A percentile compares a stretch with the other conserved stretches of the same genome.
phyloP scores from a whole-genome alignment of 1,140 invertebrate genomes.

The Parapsyche elsis region DNA sequence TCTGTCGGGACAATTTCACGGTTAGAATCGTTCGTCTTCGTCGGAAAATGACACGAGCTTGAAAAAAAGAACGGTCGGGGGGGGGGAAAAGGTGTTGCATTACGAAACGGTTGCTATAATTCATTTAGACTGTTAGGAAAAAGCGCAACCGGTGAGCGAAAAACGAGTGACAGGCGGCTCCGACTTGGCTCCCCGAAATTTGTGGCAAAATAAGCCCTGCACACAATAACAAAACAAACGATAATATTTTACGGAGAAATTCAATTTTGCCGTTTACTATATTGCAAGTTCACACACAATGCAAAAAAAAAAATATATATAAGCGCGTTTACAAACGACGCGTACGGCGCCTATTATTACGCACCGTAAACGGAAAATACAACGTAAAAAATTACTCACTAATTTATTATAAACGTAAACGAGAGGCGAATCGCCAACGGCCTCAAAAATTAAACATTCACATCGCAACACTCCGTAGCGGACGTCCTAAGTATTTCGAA shows the following conservation, averaged over 20 bases:
- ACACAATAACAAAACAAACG: not conserved
- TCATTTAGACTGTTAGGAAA: slow-evolving; percentile 16
- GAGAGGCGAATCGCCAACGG: not conserved
- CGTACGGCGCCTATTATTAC: too few species aligned
- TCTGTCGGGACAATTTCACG: not conserved
- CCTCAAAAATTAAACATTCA: slow-evolving; percentile 10
- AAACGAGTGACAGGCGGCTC: not conserved
- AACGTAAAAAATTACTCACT: not conserved
- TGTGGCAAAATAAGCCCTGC: slow-evolving; percentile 9
- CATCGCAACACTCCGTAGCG: not conserved
- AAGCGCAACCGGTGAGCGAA: not conserved
- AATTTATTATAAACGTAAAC: slow-evolving; percentile 3
- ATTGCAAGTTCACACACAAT: too few species aligned
- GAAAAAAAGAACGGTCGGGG: not conserved
- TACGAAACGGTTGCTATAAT: slow-evolving; percentile 20
- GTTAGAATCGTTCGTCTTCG: slow-evolving; percentile 22
- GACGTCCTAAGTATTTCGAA: not conserved
- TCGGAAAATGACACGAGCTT: not conserved
- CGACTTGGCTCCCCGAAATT: not conserved
- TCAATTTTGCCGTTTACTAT: too few species aligned
- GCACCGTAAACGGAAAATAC: not conserved
- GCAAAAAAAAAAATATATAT: too few species aligned
- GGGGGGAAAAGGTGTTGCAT: slow-evolving; percentile 3
- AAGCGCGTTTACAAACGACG: too few species aligned
- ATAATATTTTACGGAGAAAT: too few species aligned